Evolutionary conservation across 2,888 invertebrate species (phyloP).

Genomic region (Pseudococcus viburni): DNA sequence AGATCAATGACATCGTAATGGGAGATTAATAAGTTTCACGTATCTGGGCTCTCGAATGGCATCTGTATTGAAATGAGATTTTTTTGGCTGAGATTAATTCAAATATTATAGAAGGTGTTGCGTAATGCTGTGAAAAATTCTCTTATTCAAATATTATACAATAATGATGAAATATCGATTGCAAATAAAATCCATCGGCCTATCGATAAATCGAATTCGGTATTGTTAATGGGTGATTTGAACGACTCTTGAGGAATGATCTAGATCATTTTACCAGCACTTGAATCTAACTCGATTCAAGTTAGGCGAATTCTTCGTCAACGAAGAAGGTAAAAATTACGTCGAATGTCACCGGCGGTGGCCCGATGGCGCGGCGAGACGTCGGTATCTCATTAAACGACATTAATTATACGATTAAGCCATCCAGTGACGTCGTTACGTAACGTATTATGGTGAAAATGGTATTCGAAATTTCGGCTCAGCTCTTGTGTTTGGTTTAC

Average conservation of each 20-base stretch:
- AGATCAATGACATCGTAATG: neutral
- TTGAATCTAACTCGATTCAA: neutral
- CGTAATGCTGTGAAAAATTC: constrained; percentile 45
- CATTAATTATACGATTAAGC: constrained; percentile 39
- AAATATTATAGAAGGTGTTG: constrained; percentile 29
- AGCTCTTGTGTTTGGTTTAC: neutral
- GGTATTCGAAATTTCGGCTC: neutral
- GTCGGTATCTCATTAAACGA: constrained; percentile 10
- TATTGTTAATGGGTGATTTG: neutral
- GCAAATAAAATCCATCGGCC: neutral
- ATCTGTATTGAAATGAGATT: neutral
- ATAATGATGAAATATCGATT: constrained; percentile 23
- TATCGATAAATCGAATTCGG: constrained; percentile 34
- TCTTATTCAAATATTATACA: constrained; percentile 58
- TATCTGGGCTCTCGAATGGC: neutral
- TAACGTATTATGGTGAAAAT: constrained; percentile 26
- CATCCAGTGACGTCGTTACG: constrained; percentile 12
- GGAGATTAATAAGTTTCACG: neutral
- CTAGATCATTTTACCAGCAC: neutral
- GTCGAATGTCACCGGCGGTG: neutral
- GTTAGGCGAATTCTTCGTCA: neutral
- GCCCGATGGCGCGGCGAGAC: neutral
- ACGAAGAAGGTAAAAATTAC: neutral
- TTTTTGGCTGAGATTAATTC: constrained; percentile 36
- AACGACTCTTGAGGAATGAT: neutral